Conservation (phyloP, 2,888 invertebrate genomes). For the Mycalesis mineus region DNA sequence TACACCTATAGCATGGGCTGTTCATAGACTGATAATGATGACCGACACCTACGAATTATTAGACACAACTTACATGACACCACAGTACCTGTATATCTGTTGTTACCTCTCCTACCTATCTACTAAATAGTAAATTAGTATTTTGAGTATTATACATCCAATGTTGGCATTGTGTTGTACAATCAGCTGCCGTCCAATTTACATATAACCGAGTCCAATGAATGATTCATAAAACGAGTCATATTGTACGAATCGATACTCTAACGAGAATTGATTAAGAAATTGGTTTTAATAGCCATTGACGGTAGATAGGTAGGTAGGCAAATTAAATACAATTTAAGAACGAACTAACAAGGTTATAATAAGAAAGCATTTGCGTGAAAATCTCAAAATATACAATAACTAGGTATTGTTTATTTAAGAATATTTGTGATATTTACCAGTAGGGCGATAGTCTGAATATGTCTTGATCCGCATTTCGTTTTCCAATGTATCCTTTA, state of each 20-base stretch:
- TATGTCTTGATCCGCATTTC: slow-evolving; percentile 75
- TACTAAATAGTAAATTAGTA: too few relatives aligned
- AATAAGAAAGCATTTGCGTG: too few relatives aligned
- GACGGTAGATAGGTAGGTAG: neutral
- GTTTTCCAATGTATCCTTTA: slow-evolving; percentile 76
- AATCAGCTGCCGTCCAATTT: neutral
- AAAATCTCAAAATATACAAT: neutral
- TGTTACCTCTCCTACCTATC: too few relatives aligned
- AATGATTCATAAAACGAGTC: slow-evolving; percentile 8
- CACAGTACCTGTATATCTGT: too few relatives aligned
- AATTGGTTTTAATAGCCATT: neutral
- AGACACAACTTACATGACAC: too few relatives aligned
- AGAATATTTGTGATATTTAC: slow-evolving; percentile 48
- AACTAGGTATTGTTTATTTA: neutral
- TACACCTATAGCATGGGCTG: too few relatives aligned
- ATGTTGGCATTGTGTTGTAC: neutral
- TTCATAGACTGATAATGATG: too few relatives aligned
- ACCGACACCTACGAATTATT: too few relatives aligned
- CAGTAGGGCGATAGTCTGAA: slow-evolving; percentile 74
- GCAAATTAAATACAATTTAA: too few relatives aligned
- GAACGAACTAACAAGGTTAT: too few relatives aligned
- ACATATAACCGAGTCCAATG: slow-evolving; percentile 4
- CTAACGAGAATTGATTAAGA: neutral
- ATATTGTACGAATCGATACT: neutral
- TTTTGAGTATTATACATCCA: neutral